Evolutionary conservation across 2,888 invertebrate species (phyloP), one percentile per base, ranked within the genome.

Genomic region (Drosophila tripunctata): DNA sequence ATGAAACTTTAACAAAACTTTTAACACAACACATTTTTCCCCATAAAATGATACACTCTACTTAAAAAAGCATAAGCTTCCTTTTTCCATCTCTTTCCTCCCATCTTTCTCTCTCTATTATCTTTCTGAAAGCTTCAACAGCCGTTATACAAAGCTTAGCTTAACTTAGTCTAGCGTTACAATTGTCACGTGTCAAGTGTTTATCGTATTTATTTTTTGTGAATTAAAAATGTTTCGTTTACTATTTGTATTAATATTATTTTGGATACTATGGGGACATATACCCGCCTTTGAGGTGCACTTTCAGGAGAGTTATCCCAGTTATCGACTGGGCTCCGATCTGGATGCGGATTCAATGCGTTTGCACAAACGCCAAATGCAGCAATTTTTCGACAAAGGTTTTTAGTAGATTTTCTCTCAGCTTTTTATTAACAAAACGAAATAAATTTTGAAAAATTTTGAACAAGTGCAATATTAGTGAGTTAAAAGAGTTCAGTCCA

Each of bases 381-480:
- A 78, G 10, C 82, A 90, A 33, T 89, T 89, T 62, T 89, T 86
- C 40, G 90, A 90, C 65, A 86, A 81, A 89, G 90, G 90, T 75
- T 57, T 47, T 15, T n/a, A 12, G 0, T 10, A n/a, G n/a, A n/a
- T 27, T 27, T 27, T 27, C 31, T 27, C 15, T 36, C 5, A 3
- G 8, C 31, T 22, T 40, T 30, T 14, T 10, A 15, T 2, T 15
- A 1, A 21, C 54, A 51, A 54, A 1, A 21, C 54, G 48, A 54
- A 41, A 57, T 30, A 35, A 12, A 66, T 44, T 36, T 75, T 74
- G 62, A 71, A 1, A 21, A 35, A 48, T 50, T 47, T 45, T 6
- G 10, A 14, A 17, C 14, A 21, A 4, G 4, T 6, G 8, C 15
- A 7, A 4, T 5, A 8, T 27, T 27, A 10, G 3, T 10, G 10